These are phyloP conservation scores for Noctuana brunneofusca DNA, from an alignment of 2,888 invertebrate genomes.

Conservation along the genomic window DNA sequence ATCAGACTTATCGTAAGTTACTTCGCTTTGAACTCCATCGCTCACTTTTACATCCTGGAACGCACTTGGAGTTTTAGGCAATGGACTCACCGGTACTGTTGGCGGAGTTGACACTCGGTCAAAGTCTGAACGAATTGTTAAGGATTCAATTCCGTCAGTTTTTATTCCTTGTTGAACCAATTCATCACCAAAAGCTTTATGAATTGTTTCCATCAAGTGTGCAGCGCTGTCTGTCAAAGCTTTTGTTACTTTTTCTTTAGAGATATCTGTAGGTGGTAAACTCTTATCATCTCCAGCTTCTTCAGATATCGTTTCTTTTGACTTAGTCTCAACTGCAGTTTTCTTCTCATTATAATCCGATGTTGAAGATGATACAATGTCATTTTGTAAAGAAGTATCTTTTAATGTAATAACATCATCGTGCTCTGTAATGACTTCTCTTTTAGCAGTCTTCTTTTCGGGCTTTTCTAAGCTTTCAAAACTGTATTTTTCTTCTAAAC, in stretches of 20 bases:
- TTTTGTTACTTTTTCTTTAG: slow-evolving; percentile 37
- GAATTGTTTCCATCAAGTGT: slow-evolving; percentile 64
- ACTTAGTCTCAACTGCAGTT: neutral
- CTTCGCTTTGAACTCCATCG: slow-evolving; percentile 70
- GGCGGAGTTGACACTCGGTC: slow-evolving; percentile 84
- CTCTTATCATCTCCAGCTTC: slow-evolving; percentile 36
- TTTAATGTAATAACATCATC: neutral
- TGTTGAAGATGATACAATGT: slow-evolving; percentile 1
- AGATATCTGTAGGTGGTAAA: slow-evolving; percentile 1
- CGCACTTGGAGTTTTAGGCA: slow-evolving; percentile 67
- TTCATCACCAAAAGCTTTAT: slow-evolving; percentile 69
- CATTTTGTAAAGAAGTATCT: neutral
- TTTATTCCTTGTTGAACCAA: slow-evolving; percentile 73
- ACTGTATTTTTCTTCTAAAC: slow-evolving; percentile 74
- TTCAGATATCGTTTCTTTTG: slow-evolving; percentile 12
- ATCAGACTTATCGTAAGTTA: slow-evolving; percentile 69
- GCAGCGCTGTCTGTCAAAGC: slow-evolving; percentile 51
- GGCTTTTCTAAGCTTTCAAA: slow-evolving; percentile 69
- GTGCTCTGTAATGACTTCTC: neutral
- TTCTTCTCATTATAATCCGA: slow-evolving; percentile 6
- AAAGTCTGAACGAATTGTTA: slow-evolving; percentile 48
- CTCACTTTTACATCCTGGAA: slow-evolving; percentile 68
- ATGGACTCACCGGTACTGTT: slow-evolving; percentile 87
- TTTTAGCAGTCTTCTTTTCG: slow-evolving; percentile 45
- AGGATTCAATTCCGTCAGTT: slow-evolving; percentile 60